Base-by-base conservation (phyloP, 37 sponge, comb jelly and placozoan species). In the Beroe ovata region DNA sequence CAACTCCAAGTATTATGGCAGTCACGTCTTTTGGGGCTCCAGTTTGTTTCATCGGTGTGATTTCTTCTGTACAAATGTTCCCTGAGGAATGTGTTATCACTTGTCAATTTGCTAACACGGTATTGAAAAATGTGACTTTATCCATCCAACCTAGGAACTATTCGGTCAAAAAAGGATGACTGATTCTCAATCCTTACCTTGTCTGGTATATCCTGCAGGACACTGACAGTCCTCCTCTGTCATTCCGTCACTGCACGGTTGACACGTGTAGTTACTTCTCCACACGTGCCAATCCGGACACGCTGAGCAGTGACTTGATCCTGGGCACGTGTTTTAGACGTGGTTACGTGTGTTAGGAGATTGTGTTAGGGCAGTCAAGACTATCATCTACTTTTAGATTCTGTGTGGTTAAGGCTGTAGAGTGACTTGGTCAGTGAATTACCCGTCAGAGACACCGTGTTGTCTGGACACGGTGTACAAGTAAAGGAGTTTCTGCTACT, bases 361-460 rank as follows among this genome's bases (percentile, higher is more conserved):
- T n/a, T n/a, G n/a, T n/a, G n/a, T n/a, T n/a, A n/a, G n/a, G n/a
- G n/a, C n/a, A n/a, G n/a, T n/a, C n/a, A n/a, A n/a, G n/a, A n/a
- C n/a, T n/a, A n/a, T n/a, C n/a, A n/a, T n/a, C n/a, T n/a, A n/a
- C n/a, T n/a, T n/a, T n/a, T n/a, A n/a, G n/a, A n/a, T n/a, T n/a
- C n/a, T n/a, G n/a, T n/a, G n/a, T n/a, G n/a, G n/a, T n/a, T n/a
- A n/a, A n/a, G n/a, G n/a, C n/a, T n/a, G n/a, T n/a, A n/a, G n/a
- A n/a, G n/a, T n/a, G n/a, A n/a, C n/a, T n/a, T n/a, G n/a, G n/a
- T n/a, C n/a, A n/a, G n/a, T n/a, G n/a, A n/a, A n/a, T n/a, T 47
- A 66, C 69, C 69, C 8, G 69, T 8, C 30, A 14, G 16, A 66
- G 69, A 66, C 35, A 66, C 69, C 11, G 69, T 66, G 36, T 66